phyloP scores from a whole-genome alignment of 2,797 vertebrate species.

The Tamandua tetradactyla region DNA sequence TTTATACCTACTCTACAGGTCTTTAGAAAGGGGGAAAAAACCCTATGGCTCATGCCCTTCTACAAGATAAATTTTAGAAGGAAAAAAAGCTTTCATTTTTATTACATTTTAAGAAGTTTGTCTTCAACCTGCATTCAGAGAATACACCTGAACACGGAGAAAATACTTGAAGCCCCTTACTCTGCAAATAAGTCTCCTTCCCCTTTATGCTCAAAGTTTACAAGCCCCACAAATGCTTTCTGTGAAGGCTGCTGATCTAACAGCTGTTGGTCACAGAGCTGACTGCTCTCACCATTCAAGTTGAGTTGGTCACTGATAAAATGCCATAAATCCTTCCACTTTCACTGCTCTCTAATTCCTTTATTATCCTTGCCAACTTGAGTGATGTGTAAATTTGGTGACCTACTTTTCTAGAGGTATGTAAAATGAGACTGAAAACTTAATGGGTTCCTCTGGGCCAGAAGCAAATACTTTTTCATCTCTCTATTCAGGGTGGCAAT shows the following conservation, averaged over 20 bases:
- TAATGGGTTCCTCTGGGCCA: constrained; percentile 15
- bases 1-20: background rate
- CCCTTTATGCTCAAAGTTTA: constrained; percentile 18
- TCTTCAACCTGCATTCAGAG: background rate
- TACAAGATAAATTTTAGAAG: constrained; percentile 45
- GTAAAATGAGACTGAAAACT: constrained; percentile 19
- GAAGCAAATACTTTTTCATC: background rate
- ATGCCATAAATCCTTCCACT: constrained; percentile 30
- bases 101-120: constrained; percentile 33
- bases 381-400: constrained; percentile 44
- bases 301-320: background rate
- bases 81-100: background rate
- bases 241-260: background rate
- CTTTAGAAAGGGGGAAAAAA: background rate
- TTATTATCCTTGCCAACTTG: constrained; percentile 34
- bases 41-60: background rate
- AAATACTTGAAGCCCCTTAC: background rate
- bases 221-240: background rate
- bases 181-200: constrained; percentile 9
- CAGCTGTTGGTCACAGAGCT: background rate
- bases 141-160: too few species aligned
- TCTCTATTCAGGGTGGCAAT: constrained; percentile 3
- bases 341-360: constrained; percentile 38
- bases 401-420: constrained; percentile 56
- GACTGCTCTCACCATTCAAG: background rate